These are phyloP conservation scores for Eledone cirrhosa DNA, from an alignment of 2,888 invertebrate species.

Conservation along the genomic window DNA sequence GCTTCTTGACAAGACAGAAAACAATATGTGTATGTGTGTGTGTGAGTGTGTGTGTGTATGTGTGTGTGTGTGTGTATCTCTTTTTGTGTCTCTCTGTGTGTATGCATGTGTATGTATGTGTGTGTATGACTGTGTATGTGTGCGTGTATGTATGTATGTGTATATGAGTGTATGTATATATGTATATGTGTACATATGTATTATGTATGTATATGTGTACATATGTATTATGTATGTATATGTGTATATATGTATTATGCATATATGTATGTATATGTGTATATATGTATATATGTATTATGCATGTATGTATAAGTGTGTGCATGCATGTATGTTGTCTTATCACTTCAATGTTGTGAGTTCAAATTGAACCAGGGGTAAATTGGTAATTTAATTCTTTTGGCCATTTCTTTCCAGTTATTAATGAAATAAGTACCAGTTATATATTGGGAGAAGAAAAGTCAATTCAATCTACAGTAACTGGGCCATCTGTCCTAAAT, in stretches of 20 bases:
- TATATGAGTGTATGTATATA: not conserved
- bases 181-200: not conserved
- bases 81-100: not conserved
- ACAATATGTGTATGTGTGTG: not conserved
- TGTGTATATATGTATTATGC: not conserved
- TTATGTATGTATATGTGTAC: not conserved
- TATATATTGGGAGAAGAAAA: no score
- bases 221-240: not conserved
- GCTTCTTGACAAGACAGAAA: no score
- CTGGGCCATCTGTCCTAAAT: no score
- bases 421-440: no score
- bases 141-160: not conserved
- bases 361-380: no score
- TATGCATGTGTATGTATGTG: constrained; percentile 18
- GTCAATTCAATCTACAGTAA: no score
- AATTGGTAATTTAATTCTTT: no score
- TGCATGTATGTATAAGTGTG: no score
- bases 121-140: constrained; percentile 15
- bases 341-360: no score
- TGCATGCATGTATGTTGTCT: no score
- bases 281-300: not conserved
- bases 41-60: not conserved
- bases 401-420: no score
- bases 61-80: not conserved
- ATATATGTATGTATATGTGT: not conserved